These are phyloP conservation scores for Dryobates pubescens DNA, from an alignment of 2,797 vertebrate species.

Conservation along the genomic window DNA sequence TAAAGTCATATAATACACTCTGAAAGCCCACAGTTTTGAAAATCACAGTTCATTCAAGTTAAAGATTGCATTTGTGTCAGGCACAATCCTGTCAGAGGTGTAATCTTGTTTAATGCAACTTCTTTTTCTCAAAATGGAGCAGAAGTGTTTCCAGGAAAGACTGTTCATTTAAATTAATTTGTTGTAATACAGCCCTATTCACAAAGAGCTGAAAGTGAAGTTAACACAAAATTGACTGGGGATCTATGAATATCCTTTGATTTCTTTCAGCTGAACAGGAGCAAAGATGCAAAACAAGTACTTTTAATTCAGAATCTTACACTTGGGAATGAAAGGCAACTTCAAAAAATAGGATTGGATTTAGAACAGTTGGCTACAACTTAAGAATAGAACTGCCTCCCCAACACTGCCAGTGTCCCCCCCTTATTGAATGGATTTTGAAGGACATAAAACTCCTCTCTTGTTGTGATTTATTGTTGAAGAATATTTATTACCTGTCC, in stretches of 20 bases:
- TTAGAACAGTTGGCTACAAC: background rate
- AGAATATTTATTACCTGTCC: background rate
- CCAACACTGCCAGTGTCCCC: background rate
- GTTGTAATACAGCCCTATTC: background rate
- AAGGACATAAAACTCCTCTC: background rate
- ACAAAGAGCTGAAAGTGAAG: background rate
- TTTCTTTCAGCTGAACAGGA: background rate
- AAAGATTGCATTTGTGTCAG: conserved; percentile 19
- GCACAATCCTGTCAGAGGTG: conserved; percentile 16
- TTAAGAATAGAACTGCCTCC: background rate
- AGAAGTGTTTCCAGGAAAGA: background rate
- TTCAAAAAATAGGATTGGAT: background rate
- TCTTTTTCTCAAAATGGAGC: background rate
- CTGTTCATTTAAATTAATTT: conserved; percentile 20
- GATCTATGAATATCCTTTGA: background rate
- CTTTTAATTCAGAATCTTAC: background rate
- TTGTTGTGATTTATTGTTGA: background rate
- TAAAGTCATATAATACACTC: background rate
- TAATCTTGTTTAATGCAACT: conserved; percentile 3
- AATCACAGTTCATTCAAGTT: conserved; percentile 2
- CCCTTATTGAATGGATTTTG: background rate
- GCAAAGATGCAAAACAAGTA: background rate
- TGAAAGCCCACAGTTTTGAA: background rate
- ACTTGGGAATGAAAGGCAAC: background rate
- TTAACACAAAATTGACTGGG: background rate